Conservation (phyloP, 30 jellyfish, hydroid and myxozoan species). For the Phacellophora camtschatica region DNA sequence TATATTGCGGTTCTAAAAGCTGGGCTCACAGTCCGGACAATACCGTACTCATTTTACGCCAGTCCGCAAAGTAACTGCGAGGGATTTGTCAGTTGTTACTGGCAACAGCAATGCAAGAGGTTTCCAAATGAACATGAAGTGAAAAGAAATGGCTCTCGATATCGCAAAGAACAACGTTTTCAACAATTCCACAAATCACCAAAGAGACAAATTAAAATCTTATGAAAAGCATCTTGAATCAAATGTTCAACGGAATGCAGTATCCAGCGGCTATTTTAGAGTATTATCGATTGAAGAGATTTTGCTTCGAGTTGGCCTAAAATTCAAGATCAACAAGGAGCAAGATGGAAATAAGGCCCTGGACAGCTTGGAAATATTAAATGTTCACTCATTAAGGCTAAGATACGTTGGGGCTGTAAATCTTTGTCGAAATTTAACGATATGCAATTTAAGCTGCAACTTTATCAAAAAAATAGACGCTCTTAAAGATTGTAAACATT, state of each 20-base stretch:
- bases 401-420: slow-evolving; percentile 30
- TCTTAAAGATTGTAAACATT: slow-evolving; percentile 31
- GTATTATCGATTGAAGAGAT: slow-evolving; percentile 40
- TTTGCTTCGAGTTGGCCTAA: neutral
- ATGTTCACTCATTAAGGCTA: slow-evolving; percentile 3
- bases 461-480: slow-evolving; percentile 38
- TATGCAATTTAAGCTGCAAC: slow-evolving; percentile 76
- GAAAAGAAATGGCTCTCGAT: neutral
- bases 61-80: no score
- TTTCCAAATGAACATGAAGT: no score
- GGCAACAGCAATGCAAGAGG: no score
- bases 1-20: no score
- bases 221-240: slow-evolving; percentile 38
- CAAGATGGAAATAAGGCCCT: neutral
- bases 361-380: neutral
- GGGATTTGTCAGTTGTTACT: no score
- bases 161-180: neutral
- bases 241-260: slow-evolving; percentile 29
- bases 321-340: neutral
- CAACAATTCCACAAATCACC: neutral
- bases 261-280: slow-evolving; percentile 29
- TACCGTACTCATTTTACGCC: no score
- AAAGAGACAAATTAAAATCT: neutral
- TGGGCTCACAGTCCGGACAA: no score
- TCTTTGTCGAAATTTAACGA: slow-evolving; percentile 41